phyloP scores from a whole-genome alignment of 1,140 invertebrate genomes.

The Bombus consobrinus region DNA sequence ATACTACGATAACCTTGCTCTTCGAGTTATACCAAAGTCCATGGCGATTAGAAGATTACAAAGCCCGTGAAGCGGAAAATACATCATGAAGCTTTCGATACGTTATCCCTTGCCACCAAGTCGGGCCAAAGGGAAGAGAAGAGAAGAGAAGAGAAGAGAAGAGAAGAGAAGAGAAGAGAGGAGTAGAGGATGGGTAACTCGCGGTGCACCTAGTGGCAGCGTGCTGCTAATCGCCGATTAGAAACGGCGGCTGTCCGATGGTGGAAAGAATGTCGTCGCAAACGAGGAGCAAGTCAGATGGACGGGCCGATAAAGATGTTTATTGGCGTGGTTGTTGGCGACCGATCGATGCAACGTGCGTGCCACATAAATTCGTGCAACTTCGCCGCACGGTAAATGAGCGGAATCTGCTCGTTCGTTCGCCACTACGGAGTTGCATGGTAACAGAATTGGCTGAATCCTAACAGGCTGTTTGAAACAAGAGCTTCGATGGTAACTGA shows the following conservation, averaged over 20 bases:
- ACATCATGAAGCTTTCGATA: too few relatives aligned
- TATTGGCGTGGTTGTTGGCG: constrained; percentile 40
- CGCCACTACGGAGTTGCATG: background rate
- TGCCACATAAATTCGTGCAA: constrained; percentile 54
- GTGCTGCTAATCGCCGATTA: constrained; percentile 59
- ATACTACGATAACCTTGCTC: too few relatives aligned
- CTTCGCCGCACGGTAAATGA: constrained; percentile 17
- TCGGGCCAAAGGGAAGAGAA: too few relatives aligned
- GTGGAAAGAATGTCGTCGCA: constrained; percentile 46
- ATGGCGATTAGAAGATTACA: too few relatives aligned
- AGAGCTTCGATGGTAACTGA: background rate
- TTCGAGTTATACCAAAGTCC: too few relatives aligned
- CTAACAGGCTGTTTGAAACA: background rate
- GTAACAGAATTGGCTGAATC: background rate
- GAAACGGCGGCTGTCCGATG: constrained; percentile 27
- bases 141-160: too few relatives aligned
- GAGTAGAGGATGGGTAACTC: background rate
- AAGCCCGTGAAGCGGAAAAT: too few relatives aligned
- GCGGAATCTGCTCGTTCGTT: constrained; percentile 11
- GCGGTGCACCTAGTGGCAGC: background rate
- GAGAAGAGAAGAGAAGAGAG: background rate
- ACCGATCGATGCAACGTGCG: constrained; percentile 49
- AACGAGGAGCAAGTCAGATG: constrained; percentile 25
- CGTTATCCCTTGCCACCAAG: too few relatives aligned
- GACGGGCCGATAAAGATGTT: constrained; percentile 57